Evolutionary conservation across 2,113 vertebrate genomes (phyloP).

Genomic region (Raphicerus campestris): DNA sequence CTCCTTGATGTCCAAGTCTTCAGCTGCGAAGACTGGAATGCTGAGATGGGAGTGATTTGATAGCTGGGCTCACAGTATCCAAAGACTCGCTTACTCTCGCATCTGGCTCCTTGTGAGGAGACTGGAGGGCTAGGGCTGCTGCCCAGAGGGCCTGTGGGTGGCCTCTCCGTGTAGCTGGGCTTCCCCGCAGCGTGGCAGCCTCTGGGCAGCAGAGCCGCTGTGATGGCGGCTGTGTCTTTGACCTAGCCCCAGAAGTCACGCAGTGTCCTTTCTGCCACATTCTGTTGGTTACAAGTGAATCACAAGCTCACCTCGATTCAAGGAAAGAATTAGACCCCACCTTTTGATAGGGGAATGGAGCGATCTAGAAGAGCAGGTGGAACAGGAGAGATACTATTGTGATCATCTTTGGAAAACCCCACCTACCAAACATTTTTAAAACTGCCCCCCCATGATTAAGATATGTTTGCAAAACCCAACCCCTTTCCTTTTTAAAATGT

Average conservation of each 20-base stretch:
- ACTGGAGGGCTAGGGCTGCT: background rate
- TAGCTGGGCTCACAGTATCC: background rate
- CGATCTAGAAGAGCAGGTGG: background rate
- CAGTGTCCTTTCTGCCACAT: background rate
- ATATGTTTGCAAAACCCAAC: background rate
- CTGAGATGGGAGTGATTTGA: background rate
- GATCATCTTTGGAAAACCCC: background rate
- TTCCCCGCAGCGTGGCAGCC: background rate
- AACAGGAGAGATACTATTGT: background rate
- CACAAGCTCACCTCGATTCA: background rate
- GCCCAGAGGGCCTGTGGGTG: rapidly evolving
- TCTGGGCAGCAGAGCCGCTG: background rate
- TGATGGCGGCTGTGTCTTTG: background rate
- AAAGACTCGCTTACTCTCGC: background rate
- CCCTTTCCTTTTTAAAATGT: background rate
- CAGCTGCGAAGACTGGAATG: background rate
- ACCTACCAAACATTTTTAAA: background rate
- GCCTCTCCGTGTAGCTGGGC: background rate
- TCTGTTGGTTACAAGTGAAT: background rate
- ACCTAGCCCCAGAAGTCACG: background rate
- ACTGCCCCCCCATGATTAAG: background rate
- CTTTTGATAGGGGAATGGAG: background rate
- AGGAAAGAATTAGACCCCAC: background rate
- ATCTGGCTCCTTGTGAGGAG: background rate
- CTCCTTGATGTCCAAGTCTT: background rate